These are phyloP conservation scores for Calliphora vicina DNA, from an alignment of 1,140 invertebrate genomes.

Conservation along the genomic window DNA sequence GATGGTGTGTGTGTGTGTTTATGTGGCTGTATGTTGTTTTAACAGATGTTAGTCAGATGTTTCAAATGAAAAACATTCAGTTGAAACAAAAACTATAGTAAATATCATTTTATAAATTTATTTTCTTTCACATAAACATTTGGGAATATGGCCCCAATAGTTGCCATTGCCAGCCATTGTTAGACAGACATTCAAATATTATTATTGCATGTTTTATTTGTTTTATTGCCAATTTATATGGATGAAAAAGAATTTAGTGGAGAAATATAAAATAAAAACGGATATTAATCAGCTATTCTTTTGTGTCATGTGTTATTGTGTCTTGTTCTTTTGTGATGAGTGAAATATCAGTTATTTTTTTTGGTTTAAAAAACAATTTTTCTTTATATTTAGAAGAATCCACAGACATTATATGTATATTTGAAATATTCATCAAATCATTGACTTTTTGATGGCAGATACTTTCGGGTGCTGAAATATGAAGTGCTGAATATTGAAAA, in stretches of 20 bases:
- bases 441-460: no score
- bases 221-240: neutral
- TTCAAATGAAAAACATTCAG: neutral
- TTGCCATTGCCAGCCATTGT: neutral
- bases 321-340: no score
- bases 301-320: neutral
- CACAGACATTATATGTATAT: no score
- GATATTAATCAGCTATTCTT: neutral
- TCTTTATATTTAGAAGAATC: no score
- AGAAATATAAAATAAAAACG: neutral
- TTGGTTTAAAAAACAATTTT: no score
- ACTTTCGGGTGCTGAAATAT: no score
- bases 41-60: neutral
- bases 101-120: neutral
- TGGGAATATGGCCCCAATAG: neutral
- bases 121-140: neutral
- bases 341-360: no score
- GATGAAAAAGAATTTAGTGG: neutral
- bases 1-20: neutral
- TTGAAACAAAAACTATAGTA: no score
- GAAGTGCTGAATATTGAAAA: no score
- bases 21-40: neutral
- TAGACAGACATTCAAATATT: neutral
- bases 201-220: neutral
- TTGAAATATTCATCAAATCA: no score